phyloP scores from a whole-genome alignment of 2,888 invertebrate genomes.

The Pollenia angustigena region DNA sequence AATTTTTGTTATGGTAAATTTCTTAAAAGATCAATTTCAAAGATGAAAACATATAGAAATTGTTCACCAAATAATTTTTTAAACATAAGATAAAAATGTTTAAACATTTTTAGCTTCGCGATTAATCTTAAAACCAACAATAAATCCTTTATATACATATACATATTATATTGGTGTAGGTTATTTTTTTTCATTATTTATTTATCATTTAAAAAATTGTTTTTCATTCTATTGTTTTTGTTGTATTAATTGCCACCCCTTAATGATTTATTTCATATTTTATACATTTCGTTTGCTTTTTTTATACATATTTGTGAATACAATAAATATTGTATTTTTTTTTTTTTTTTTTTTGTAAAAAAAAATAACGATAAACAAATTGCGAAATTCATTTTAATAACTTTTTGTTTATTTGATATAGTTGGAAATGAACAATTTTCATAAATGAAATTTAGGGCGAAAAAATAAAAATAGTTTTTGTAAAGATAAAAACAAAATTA shows the following conservation, averaged over 20 bases:
- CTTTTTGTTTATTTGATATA: too few species aligned
- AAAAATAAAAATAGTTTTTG: too few species aligned
- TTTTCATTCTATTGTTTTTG: constrained; percentile 37
- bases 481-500: too few species aligned
- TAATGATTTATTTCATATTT: constrained; percentile 32
- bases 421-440: too few species aligned
- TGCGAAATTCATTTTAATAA: constrained; percentile 4
- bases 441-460: too few species aligned
- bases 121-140: not conserved
- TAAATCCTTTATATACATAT: constrained; percentile 13
- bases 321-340: not conserved
- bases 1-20: too few species aligned
- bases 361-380: constrained; percentile 27
- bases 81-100: too few species aligned
- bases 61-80: too few species aligned
- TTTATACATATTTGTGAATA: not conserved
- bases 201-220: constrained; percentile 37
- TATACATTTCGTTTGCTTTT: constrained; percentile 12
- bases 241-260: constrained; percentile 47
- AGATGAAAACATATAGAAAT: too few species aligned
- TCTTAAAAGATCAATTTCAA: too few species aligned
- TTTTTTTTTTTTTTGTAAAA: constrained; percentile 9
- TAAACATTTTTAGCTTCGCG: too few species aligned
- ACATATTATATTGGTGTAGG: constrained; percentile 34
- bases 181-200: constrained; percentile 19